Evolutionary conservation across 2,888 invertebrate genomes (phyloP).

Genomic region (Halictus quadricinctus): DNA sequence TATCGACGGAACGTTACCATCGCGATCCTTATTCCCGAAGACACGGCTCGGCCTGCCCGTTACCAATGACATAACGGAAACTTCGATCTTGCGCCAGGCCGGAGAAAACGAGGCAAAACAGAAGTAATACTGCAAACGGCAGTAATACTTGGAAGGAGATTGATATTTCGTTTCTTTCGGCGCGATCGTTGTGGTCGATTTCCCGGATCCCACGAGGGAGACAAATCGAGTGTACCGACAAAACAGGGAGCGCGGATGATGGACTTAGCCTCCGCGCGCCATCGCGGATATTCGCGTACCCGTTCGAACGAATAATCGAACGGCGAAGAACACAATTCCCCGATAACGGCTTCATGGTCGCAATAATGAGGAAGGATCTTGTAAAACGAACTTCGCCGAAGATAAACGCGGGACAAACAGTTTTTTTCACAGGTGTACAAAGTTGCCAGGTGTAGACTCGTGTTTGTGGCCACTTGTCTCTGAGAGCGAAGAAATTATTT

Average conservation of each 20-base stretch:
- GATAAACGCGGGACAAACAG: background rate
- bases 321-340: slow-evolving; percentile 11
- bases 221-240: slow-evolving; percentile 23
- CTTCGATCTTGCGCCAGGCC: slow-evolving; percentile 40
- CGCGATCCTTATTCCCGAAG: slow-evolving; percentile 24
- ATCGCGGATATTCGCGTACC: slow-evolving; percentile 6
- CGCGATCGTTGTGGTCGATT: slow-evolving; percentile 49
- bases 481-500: background rate
- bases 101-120: slow-evolving; percentile 53
- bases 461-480: background rate
- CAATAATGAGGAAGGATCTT: slow-evolving; percentile 1
- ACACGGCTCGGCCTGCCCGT: slow-evolving; percentile 59
- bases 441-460: background rate
- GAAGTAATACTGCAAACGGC: slow-evolving; percentile 37
- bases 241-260: slow-evolving; percentile 19
- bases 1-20: slow-evolving; percentile 41
- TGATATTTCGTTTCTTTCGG: slow-evolving; percentile 61
- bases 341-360: background rate
- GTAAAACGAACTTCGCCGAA: background rate
- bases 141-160: slow-evolving; percentile 48
- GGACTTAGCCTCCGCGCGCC: background rate
- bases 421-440: background rate
- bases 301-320: slow-evolving; percentile 1
- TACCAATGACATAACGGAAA: slow-evolving; percentile 71
- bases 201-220: slow-evolving; percentile 35